Base-by-base conservation (phyloP, 1,140 invertebrate species). In the Chrysomallon squamiferum region DNA sequence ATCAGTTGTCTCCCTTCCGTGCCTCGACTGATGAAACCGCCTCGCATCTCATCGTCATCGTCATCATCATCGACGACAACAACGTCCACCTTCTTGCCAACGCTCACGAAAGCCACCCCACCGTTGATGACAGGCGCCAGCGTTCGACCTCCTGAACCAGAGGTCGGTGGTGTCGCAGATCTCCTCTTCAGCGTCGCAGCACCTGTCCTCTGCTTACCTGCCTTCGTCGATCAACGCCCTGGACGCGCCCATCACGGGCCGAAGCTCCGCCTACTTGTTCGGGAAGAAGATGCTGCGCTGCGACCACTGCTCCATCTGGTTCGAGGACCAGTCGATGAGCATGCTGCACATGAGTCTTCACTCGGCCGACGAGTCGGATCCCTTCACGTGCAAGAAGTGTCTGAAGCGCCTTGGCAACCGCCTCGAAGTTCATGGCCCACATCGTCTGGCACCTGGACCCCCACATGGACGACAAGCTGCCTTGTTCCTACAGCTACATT, bases 361-460 rank as follows among this genome's bases (percentile, higher is more conserved):
- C 43, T 71, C 72, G 4, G 76, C 76, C 18, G 78, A 78, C 50
- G 75, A 74, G 27, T 41, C 66, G 0, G 77, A 78, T 57, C 78
- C 78, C 11, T 80, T 80, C 57, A 78, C 75, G 0, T 80, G 78
- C 52, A 54, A 73, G 27, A 78, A 78, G 66, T 80, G 78, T 65
- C 52, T 75, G 52, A 80, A 80, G 49, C 75, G 75, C 35, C 69
- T 79, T 11, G 79, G 83, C 29, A 80, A 85, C 66, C 78, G 83
- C 9, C 71, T 80, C 13, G 78, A n/a, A 85, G 72, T 84, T 90
- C 89, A 91, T 89, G 86, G 90, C 91, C 88, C 90, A 90, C 89
- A 88, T 89, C 88, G 88, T 88, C 87, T 89, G 90, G 90, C 88
- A 90, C 88, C 88, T 89, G 88, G 84, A 86, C 85, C 88, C 88